Evolutionary conservation across 1,140 invertebrate genomes (phyloP), one percentile per base, ranked within the genome.

Genomic region (Proales similis): DNA sequence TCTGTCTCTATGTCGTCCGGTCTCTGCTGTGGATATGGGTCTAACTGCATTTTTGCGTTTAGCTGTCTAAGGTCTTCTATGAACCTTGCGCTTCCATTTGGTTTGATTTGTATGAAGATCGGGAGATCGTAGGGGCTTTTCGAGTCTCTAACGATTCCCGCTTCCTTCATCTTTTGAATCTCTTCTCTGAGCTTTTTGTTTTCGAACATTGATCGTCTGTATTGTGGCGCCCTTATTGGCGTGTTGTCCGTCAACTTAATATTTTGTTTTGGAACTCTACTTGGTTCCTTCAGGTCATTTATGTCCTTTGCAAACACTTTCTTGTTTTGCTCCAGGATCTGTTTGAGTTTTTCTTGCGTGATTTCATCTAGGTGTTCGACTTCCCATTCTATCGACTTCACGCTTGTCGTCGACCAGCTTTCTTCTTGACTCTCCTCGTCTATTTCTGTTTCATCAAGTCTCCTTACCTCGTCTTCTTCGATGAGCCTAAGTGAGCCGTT

Each of bases 181-280:
- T 49, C 48, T 24, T 49, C 48, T 14, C 29, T 49, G 20, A 49
- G 30, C 20, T 26, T 49, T 49, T 17, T 32, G 30, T 32, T 49
- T 29, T 49, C 48, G 9, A 20, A 9, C 14, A 26, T 20, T 49
- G 48, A 24, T 20, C 30, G 19, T 32, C 48, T 24, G 29, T 49
- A 49, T 32, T 27, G 48, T 19, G 7, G 19, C 1, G 27, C 1
- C 48, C 48, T 51, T 19, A 51, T 51, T 26, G 48, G 48, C 22
- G 27, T 51, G 42, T 51, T 38, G 30, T 22, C 42, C 17, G 48
- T 51, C 36, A 26, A 38, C 29, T 51, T 51, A 32, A 49, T 49
- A 26, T 26, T 19, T 20, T 26, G 20, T 26, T 20, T 9, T 24
- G 48, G 48, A 32, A 49, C 30, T 11, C 36, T 27, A 49, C 48